These are phyloP conservation scores for Dinothrombium tinctorium DNA, from an alignment of 1,140 invertebrate genomes.

Conservation along the genomic window DNA sequence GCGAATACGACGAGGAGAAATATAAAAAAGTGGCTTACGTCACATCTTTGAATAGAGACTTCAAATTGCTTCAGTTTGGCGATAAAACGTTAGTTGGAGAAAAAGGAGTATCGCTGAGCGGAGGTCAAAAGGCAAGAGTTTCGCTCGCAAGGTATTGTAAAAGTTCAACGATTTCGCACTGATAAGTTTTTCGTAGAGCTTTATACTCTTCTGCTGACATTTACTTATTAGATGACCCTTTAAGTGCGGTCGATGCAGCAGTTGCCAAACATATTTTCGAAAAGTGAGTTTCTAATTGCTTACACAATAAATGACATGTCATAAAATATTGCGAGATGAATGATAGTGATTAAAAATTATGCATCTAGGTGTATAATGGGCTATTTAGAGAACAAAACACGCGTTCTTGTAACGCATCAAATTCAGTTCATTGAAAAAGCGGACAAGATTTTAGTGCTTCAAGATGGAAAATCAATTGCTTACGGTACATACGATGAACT, in stretches of 20 bases:
- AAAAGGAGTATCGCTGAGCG: constrained; percentile 22
- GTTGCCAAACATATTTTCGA: constrained; percentile 19
- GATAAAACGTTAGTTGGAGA: constrained; percentile 29
- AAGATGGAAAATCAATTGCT: constrained; percentile 20
- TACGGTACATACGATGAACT: constrained; percentile 9
- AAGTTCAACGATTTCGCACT: constrained; percentile 2
- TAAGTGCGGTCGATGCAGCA: constrained; percentile 23
- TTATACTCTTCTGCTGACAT: constrained; percentile 1
- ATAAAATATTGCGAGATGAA: constrained; percentile 21
- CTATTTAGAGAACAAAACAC: constrained; percentile 35
- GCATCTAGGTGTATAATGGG: constrained; percentile 17
- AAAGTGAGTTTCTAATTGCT: constrained; percentile 16
- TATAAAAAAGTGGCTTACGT: constrained; percentile 20
- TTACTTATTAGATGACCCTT: constrained; percentile 24
- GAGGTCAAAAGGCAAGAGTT: constrained; percentile 20
- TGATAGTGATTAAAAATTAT: too few relatives aligned
- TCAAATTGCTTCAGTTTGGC: constrained; percentile 21
- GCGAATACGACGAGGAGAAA: constrained; percentile 18
- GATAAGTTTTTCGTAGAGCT: constrained; percentile 22
- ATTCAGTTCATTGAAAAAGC: constrained; percentile 21
- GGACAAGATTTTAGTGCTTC: constrained; percentile 8
- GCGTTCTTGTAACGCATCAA: constrained; percentile 38
- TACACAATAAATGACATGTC: too few relatives aligned
- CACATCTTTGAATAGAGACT: constrained; percentile 16
- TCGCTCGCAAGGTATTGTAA: constrained; percentile 16